phyloP scores from a whole-genome alignment of 2,888 invertebrate species.

The Geophilus truncorum region DNA sequence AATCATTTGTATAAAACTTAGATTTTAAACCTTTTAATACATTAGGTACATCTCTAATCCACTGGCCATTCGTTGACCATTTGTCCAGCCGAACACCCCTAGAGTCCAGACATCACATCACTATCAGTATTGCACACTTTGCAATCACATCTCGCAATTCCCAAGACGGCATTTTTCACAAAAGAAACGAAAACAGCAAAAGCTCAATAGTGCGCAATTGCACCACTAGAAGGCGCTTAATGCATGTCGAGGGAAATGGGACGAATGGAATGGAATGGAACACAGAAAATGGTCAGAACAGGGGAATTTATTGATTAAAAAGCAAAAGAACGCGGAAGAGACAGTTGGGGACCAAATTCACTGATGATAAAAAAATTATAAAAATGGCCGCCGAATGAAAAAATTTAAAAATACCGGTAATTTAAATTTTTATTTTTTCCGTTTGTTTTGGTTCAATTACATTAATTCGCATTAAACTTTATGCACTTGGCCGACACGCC shows the following conservation, averaged over 20 bases:
- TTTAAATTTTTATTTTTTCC: too few species aligned
- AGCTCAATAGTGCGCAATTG: background rate
- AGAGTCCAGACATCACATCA: too few species aligned
- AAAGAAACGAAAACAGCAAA: background rate
- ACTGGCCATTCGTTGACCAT: too few species aligned
- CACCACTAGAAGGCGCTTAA: background rate
- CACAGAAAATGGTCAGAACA: background rate
- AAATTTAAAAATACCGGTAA: too few species aligned
- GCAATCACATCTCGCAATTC: background rate
- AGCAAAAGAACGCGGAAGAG: background rate
- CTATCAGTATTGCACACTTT: background rate
- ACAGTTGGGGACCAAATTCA: background rate
- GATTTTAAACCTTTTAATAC: too few species aligned
- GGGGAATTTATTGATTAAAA: constrained; percentile 9
- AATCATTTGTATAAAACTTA: too few species aligned
- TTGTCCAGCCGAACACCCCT: too few species aligned
- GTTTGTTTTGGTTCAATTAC: background rate
- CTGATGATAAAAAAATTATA: background rate
- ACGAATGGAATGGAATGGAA: background rate
- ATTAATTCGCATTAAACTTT: background rate
- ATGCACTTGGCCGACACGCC: constrained; percentile 17
- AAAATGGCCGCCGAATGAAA: background rate
- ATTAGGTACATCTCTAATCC: too few species aligned
- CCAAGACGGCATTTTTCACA: background rate
- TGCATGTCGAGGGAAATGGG: background rate